A percentile compares a stretch with the other conserved stretches of the same genome.
Evolutionary conservation across 92 coral and sea anemone genomes (phyloP).

Genomic region (Porites cylindrica): DNA sequence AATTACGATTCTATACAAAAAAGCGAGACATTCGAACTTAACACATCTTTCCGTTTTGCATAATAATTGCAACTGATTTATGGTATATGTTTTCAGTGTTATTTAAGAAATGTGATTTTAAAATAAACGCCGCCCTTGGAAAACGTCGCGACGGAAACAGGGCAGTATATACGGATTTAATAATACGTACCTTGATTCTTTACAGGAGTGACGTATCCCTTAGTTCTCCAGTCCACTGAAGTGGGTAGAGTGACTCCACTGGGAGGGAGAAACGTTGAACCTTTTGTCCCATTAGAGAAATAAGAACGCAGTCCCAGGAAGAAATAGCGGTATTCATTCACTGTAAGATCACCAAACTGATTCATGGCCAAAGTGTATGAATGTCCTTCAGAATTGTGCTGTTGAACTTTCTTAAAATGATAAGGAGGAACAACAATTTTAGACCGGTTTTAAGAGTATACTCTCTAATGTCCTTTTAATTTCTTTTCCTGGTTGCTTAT

Average conservation of each 20-base stretch:
- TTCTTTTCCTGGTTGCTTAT: too few relatives aligned
- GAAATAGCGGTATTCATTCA: constrained; percentile 75
- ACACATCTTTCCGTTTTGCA: too few relatives aligned
- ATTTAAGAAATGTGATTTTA: too few relatives aligned
- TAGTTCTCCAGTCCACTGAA: constrained; percentile 89
- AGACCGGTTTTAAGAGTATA: too few relatives aligned
- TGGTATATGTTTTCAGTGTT: too few relatives aligned
- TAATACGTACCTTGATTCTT: constrained; percentile 85
- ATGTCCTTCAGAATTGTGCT: constrained; percentile 79
- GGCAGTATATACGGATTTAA: too few relatives aligned
- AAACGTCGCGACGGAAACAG: too few relatives aligned
- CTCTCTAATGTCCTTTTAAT: too few relatives aligned
- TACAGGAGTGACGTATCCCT: constrained; percentile 92
- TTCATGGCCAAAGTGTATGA: constrained; percentile 87
- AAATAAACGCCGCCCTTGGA: too few relatives aligned
- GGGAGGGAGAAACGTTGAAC: constrained; percentile 82
- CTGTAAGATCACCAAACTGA: constrained; percentile 90
- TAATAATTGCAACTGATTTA: too few relatives aligned
- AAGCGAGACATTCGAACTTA: too few relatives aligned
- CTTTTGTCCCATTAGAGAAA: constrained; percentile 62
- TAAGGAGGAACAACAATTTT: background rate
- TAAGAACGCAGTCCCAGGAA: constrained; percentile 76
- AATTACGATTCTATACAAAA: too few relatives aligned
- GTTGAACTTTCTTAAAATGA: constrained; percentile 69
- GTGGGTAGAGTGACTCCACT: constrained; percentile 66